A percentile compares a stretch with the other conserved stretches of the same genome.
These are phyloP conservation scores for Echinops telfairi DNA, from an alignment of 2,113 vertebrate genomes.

Conservation along the genomic window DNA sequence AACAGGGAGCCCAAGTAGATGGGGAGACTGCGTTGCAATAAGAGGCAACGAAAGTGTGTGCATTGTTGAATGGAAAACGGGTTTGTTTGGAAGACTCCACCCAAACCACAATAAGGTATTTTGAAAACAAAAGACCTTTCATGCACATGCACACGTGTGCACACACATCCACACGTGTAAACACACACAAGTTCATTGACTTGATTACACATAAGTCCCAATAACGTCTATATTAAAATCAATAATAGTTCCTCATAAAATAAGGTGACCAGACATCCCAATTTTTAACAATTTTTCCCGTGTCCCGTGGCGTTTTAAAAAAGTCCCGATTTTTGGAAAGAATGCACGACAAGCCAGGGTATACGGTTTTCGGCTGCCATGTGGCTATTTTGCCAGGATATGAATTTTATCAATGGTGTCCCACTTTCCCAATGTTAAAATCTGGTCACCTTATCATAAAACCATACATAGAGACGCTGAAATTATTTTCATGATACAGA, in stretches of 20 bases:
- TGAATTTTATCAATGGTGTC: too few species aligned
- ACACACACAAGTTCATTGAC: neutral
- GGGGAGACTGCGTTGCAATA: neutral
- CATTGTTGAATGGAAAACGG: neutral
- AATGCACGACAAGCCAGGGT: too few species aligned
- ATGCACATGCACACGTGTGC: too few species aligned
- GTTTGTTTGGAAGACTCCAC: neutral
- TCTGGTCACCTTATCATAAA: too few species aligned
- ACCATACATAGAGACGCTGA: neutral
- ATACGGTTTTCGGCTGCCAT: too few species aligned
- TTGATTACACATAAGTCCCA: neutral
- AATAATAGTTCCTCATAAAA: neutral
- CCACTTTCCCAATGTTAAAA: too few species aligned
- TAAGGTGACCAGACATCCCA: too few species aligned
- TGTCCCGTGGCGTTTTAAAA: too few species aligned
- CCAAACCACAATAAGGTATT: neutral
- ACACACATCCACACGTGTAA: neutral
- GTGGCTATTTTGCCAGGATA: too few species aligned
- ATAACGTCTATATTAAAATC: slow-evolving; percentile 12
- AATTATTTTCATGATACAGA: neutral
- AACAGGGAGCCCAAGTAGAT: neutral
- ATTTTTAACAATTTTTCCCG: too few species aligned
- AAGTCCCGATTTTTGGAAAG: too few species aligned
- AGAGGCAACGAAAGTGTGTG: neutral
- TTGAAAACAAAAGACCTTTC: neutral